A percentile compares a stretch with the other conserved stretches of the same genome.
These are phyloP conservation scores for Lindbergichthys nudifrons DNA, from an alignment of 2,797 vertebrate genomes.

Conservation along the genomic window DNA sequence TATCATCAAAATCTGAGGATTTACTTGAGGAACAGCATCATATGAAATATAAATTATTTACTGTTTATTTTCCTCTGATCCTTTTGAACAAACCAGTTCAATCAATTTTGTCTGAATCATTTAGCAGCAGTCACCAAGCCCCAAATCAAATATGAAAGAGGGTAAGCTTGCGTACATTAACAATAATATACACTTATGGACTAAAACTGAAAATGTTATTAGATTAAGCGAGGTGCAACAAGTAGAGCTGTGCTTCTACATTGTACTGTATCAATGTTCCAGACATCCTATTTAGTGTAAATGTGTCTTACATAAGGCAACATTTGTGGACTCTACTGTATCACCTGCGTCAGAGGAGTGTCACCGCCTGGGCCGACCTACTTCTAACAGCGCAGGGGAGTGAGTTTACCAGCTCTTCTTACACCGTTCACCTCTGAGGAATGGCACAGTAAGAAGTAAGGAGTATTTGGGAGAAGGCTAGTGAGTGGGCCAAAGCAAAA, in stretches of 20 bases:
- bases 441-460: slow-evolving; percentile 57
- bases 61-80: slow-evolving; percentile 25
- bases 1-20: slow-evolving; percentile 7
- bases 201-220: background rate
- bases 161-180: background rate
- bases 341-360: slow-evolving; percentile 42
- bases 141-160: slow-evolving; percentile 28
- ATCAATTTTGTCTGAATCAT: slow-evolving; percentile 14
- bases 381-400: slow-evolving; percentile 49
- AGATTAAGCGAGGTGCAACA: background rate
- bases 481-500: slow-evolving; percentile 47
- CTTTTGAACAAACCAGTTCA: slow-evolving; percentile 31
- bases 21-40: background rate
- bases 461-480: slow-evolving; percentile 28
- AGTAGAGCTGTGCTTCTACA: background rate
- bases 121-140: background rate
- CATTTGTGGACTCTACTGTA: slow-evolving; percentile 26
- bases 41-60: slow-evolving; percentile 18
- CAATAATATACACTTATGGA: slow-evolving; percentile 6
- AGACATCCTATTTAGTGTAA: slow-evolving; percentile 27
- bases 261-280: slow-evolving; percentile 8
- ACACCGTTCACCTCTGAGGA: slow-evolving; percentile 73
- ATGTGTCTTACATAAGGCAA: slow-evolving; percentile 28
- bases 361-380: slow-evolving; percentile 57
- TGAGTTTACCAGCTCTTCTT: slow-evolving; percentile 68